These are phyloP conservation scores for Sebastes iracundus DNA, from an alignment of 2,797 vertebrate species.

Conservation along the genomic window DNA sequence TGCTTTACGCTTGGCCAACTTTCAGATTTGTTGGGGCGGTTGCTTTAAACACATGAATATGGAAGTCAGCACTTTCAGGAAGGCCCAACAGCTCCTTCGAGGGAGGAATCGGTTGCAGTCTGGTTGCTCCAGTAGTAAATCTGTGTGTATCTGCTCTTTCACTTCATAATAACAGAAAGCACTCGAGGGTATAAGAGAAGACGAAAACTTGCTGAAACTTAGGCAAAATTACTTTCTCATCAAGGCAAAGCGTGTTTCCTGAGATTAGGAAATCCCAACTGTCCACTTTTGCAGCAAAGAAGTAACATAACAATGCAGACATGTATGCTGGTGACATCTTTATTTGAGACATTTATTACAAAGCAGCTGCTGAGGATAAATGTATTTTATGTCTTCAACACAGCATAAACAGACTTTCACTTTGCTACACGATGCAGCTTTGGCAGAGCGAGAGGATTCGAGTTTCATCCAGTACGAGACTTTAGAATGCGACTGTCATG, in stretches of 20 bases:
- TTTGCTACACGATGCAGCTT: conserved; percentile 24
- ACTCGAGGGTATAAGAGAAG: conserved; percentile 25
- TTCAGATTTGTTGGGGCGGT: conserved; percentile 48
- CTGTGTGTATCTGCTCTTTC: conserved; percentile 64
- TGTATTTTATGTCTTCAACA: not conserved
- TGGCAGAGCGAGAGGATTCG: conserved; percentile 56
- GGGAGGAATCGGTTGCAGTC: conserved; percentile 47
- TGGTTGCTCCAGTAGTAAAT: conserved; percentile 59
- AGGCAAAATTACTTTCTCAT: conserved; percentile 46
- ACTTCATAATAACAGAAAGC: conserved; percentile 46
- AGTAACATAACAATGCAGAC: not conserved
- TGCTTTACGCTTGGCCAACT: conserved; percentile 40
- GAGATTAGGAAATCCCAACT: conserved; percentile 32
- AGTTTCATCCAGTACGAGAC: conserved; percentile 67
- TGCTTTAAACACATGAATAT: conserved; percentile 56
- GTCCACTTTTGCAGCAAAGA: not conserved
- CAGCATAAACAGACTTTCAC: conserved; percentile 2
- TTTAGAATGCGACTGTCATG: conserved; percentile 75
- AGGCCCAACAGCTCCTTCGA: conserved; percentile 53
- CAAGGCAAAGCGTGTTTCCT: conserved; percentile 18
- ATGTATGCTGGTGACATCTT: conserved; percentile 18
- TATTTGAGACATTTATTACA: conserved; percentile 22
- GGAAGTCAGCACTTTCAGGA: conserved; percentile 69
- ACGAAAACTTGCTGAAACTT: conserved; percentile 34
- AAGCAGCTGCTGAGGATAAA: not conserved